phyloP scores from a whole-genome alignment of 1,140 invertebrate species.

The Aporrectodea caliginosa region DNA sequence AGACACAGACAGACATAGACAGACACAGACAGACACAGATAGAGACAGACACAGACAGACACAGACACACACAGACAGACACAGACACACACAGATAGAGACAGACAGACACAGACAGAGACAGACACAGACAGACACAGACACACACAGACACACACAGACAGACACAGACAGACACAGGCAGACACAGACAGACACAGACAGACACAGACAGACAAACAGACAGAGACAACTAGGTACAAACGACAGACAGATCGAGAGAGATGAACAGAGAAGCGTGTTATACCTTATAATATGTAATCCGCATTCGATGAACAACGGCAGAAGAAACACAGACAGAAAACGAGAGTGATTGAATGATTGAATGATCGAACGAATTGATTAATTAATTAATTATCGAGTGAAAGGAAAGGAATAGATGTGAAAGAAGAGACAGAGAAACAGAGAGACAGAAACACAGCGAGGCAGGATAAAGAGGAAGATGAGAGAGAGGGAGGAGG shows the following conservation, averaged over 20 bases:
- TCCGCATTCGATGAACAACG: too few species aligned
- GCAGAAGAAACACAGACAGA: too few species aligned
- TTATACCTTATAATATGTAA: too few species aligned
- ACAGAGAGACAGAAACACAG: too few species aligned
- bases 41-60: not conserved
- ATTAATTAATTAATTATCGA: too few species aligned
- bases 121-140: constrained; percentile 31
- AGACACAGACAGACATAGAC: constrained; percentile 16
- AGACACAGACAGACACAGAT: not conserved
- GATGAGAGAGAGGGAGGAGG: too few species aligned
- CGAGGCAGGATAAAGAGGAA: too few species aligned
- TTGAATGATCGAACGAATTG: too few species aligned
- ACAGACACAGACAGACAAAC: constrained; percentile 24
- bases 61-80: constrained; percentile 20
- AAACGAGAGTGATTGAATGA: too few species aligned
- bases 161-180: constrained; percentile 15
- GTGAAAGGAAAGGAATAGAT: too few species aligned
- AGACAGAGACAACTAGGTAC: not conserved
- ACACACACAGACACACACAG: constrained; percentile 23
- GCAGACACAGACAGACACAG: not conserved
- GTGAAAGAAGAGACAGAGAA: too few species aligned
- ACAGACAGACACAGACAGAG: constrained; percentile 12
- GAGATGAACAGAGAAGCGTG: not conserved
- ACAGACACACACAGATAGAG: not conserved
- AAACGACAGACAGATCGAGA: not conserved